Evolutionary conservation across 1,140 invertebrate genomes (phyloP).

Genomic region (Aphaenogaster rudis): DNA sequence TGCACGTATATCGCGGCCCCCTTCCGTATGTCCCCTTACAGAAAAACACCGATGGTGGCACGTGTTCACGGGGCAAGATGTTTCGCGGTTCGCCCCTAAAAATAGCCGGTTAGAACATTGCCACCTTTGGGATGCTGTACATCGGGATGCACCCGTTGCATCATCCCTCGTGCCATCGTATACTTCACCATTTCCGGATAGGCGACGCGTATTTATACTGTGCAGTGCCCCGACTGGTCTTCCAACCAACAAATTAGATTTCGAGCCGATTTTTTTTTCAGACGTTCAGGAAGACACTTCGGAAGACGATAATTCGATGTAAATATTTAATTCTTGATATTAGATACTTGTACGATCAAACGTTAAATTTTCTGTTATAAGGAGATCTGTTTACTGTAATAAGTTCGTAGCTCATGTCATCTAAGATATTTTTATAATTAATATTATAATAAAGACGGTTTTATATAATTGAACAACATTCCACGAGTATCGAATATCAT

Average conservation of each 20-base stretch:
- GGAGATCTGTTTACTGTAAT: background rate
- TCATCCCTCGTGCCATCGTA: constrained; percentile 30
- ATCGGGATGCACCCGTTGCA: constrained; percentile 26
- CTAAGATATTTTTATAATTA: background rate
- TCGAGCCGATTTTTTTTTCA: background rate
- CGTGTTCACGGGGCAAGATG: constrained; percentile 72
- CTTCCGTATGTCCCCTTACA: constrained; percentile 22
- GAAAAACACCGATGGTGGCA: constrained; percentile 70
- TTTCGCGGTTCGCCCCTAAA: constrained; percentile 62
- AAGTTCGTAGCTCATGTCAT: background rate
- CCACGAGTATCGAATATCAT: background rate
- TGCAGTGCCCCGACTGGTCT: background rate
- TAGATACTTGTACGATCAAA: background rate
- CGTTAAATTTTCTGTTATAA: background rate
- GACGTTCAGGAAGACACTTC: background rate
- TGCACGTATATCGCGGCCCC: background rate
- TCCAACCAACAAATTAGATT: background rate
- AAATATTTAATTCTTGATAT: background rate
- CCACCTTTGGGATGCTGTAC: constrained; percentile 4
- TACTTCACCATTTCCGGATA: background rate
- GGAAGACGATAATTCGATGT: background rate
- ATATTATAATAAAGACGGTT: background rate
- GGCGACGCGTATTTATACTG: background rate
- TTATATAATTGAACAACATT: background rate
- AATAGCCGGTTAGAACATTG: constrained; percentile 50